Evolutionary conservation across 2,888 invertebrate species (phyloP).

Genomic region (Drosophila leonis): DNA sequence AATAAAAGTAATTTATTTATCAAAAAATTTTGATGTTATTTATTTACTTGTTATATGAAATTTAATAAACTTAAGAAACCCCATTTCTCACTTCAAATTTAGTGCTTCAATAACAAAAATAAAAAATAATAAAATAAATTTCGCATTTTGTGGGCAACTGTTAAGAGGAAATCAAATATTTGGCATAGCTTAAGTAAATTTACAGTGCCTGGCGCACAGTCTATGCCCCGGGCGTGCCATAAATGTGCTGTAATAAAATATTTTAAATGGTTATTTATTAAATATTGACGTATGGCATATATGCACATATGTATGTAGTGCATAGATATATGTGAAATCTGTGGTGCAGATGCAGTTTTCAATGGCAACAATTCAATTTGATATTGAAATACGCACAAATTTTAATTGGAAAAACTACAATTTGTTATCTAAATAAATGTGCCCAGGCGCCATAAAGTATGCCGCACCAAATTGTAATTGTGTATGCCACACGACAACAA

Average conservation of each 20-base stretch:
- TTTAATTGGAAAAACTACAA: conserved; percentile 75
- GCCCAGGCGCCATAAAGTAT: conserved; percentile 54
- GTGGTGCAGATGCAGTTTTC: conserved; percentile 53
- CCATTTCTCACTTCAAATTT: not conserved
- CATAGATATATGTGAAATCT: conserved; percentile 39
- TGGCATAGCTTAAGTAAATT: conserved; percentile 43
- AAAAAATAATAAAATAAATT: conserved; percentile 24
- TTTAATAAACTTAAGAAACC: not conserved
- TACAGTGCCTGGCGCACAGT: conserved; percentile 32
- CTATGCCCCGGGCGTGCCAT: conserved; percentile 43
- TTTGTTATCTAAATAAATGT: conserved; percentile 76
- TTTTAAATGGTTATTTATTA: conserved; percentile 34
- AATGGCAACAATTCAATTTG: conserved; percentile 61
- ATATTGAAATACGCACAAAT: conserved; percentile 48
- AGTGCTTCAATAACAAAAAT: not conserved
- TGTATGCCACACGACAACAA: conserved; percentile 57
- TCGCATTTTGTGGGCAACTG: conserved; percentile 20
- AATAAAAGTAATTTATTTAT: not conserved
- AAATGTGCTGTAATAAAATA: conserved; percentile 47
- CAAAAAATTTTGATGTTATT: not conserved
- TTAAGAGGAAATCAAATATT: conserved; percentile 46
- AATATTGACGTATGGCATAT: conserved; percentile 2
- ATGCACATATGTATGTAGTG: not conserved
- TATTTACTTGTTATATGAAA: not conserved
- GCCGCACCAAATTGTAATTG: conserved; percentile 55